phyloP scores from a whole-genome alignment of 2,888 invertebrate species.

The Coecobrya sp. region DNA sequence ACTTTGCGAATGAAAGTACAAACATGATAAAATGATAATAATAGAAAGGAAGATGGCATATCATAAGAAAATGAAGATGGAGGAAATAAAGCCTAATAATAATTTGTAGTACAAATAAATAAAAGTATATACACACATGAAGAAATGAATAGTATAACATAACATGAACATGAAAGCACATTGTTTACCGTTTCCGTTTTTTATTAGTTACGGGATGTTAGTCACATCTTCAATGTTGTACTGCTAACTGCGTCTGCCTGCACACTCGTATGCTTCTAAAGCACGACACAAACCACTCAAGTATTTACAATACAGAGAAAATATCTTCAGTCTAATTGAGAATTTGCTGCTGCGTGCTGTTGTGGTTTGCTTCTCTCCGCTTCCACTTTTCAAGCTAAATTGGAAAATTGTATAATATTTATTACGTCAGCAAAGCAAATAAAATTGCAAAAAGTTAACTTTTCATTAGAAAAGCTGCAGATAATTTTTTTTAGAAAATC shows the following conservation, averaged over 20 bases:
- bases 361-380: neutral
- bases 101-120: neutral
- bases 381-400: neutral
- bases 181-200: conserved; percentile 70
- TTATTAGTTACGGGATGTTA: conserved; percentile 68
- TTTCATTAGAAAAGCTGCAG: conserved; percentile 8
- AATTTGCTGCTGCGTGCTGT: neutral
- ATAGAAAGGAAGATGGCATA: too few species aligned
- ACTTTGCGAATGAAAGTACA: too few species aligned
- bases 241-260: neutral
- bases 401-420: neutral
- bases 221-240: conserved; percentile 17
- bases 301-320: neutral
- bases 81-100: neutral
- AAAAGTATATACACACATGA: neutral
- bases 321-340: neutral
- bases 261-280: neutral
- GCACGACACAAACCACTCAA: neutral
- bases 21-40: too few species aligned
- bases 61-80: neutral
- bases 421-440: neutral
- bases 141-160: neutral
- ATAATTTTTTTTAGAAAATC: neutral
- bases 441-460: neutral
- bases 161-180: neutral